Evolutionary conservation across 2,113 vertebrate species (phyloP).

Genomic region (Hippolais icterina): DNA sequence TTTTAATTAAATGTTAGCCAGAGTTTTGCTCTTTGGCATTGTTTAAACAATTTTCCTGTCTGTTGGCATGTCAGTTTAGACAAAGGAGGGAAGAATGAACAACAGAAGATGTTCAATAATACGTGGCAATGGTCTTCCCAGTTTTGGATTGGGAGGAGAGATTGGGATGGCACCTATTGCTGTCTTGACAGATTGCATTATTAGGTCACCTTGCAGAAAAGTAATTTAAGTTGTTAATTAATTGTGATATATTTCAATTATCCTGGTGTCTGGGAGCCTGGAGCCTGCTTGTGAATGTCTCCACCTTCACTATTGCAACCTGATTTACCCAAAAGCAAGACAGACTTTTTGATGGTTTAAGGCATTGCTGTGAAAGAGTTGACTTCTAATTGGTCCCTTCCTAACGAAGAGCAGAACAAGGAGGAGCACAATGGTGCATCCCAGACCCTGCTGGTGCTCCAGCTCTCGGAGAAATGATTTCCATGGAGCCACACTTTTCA

Average conservation of each 20-base stretch:
- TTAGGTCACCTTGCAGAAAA: constrained; percentile 38
- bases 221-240: constrained; percentile 29
- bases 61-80: neutral
- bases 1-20: neutral
- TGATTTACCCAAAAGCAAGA: neutral
- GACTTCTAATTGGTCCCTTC: neutral
- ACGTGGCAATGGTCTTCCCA: neutral
- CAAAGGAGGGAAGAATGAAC: neutral
- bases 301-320: neutral
- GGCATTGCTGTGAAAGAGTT: neutral
- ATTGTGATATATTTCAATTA: constrained; percentile 22
- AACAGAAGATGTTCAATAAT: neutral
- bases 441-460: neutral
- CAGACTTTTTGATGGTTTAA: neutral
- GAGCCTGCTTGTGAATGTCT: neutral
- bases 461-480: neutral
- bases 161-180: neutral
- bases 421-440: neutral
- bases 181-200: neutral
- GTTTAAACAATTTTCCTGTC: neutral
- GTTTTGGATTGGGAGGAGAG: neutral
- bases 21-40: neutral
- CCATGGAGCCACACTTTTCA: neutral
- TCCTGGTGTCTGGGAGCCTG: neutral
- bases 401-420: neutral